These are phyloP conservation scores for Drosophila siamana DNA, from an alignment of 2,888 invertebrate genomes.

Conservation along the genomic window DNA sequence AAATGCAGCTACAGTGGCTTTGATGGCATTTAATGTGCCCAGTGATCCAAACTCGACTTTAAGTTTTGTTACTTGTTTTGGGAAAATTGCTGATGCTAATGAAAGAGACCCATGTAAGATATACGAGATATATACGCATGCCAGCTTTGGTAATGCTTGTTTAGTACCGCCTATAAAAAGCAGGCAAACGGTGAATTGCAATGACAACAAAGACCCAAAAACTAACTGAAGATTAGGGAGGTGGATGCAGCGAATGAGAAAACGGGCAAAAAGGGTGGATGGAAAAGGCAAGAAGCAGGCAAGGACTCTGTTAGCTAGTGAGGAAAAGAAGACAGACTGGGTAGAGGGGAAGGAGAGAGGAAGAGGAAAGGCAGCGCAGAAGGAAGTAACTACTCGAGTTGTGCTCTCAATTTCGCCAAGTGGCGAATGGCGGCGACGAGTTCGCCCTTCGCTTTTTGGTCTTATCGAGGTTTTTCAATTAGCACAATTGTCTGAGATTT, in stretches of 20 bases:
- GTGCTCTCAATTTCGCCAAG: conserved; percentile 17
- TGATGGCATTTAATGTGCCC: background rate
- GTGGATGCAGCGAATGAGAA: too few relatives aligned
- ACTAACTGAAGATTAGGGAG: background rate
- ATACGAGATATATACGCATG: too few relatives aligned
- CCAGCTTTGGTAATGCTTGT: conserved; percentile 19
- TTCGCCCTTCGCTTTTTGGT: conserved; percentile 47
- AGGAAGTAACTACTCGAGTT: background rate
- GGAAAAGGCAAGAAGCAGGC: background rate
- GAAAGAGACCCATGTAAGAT: background rate
- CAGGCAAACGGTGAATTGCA: conserved; percentile 17
- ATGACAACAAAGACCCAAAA: conserved; percentile 23
- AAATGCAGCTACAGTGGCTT: too few relatives aligned
- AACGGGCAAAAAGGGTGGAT: background rate
- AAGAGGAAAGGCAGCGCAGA: background rate
- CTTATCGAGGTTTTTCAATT: conserved; percentile 77
- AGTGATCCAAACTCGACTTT: background rate
- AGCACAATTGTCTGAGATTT: conserved; percentile 78
- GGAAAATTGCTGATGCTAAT: conserved; percentile 8
- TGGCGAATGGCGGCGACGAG: conserved; percentile 5
- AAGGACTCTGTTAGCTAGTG: too few relatives aligned
- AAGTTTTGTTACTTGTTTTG: background rate
- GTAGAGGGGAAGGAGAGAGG: background rate
- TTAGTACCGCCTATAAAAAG: conserved; percentile 23
- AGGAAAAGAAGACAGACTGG: too few relatives aligned